A percentile compares a stretch with the other conserved stretches of the same genome.
Conservation (phyloP, 2,113 vertebrate species). For the Pteruthius melanotis region DNA sequence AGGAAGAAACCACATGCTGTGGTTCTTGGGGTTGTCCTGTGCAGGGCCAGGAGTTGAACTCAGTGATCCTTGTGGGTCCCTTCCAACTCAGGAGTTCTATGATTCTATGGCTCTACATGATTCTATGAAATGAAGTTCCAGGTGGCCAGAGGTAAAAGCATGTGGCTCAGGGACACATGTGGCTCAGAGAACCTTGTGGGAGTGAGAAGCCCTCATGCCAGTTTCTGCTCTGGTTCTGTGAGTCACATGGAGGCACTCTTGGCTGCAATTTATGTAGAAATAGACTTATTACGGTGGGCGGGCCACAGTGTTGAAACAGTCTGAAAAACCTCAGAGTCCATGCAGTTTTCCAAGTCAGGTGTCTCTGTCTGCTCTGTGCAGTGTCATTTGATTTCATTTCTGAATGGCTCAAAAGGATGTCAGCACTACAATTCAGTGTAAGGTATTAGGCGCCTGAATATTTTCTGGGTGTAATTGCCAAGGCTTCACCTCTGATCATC, state of each 20-base stretch:
- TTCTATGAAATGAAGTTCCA: background rate
- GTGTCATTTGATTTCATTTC: background rate
- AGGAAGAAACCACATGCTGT: background rate
- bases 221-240: background rate
- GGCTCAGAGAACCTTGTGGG: background rate
- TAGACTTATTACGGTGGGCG: background rate
- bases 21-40: background rate
- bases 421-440: background rate
- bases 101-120: background rate
- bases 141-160: background rate
- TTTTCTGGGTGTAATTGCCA: background rate
- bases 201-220: background rate
- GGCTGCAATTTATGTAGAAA: background rate
- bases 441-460: background rate
- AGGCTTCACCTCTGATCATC: slow-evolving; percentile 4
- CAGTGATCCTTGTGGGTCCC: background rate
- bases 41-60: background rate
- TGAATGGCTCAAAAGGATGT: background rate
- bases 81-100: background rate
- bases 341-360: background rate
- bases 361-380: background rate
- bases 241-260: background rate
- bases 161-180: background rate
- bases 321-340: background rate
- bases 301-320: background rate